These are phyloP conservation scores for Platypus cylindrus DNA, from an alignment of 2,888 invertebrate species.

Conservation along the genomic window DNA sequence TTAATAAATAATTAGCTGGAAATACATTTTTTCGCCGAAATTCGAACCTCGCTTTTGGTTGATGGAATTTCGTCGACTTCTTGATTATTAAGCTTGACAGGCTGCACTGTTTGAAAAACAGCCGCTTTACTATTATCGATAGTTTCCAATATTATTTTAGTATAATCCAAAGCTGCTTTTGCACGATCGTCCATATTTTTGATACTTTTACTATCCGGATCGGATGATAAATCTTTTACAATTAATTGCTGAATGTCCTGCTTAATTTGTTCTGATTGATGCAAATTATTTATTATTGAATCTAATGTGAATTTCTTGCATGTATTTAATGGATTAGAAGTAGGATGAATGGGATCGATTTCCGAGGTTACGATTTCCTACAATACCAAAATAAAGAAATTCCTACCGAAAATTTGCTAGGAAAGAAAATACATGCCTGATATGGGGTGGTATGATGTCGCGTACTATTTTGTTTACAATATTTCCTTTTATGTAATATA, in stretches of 20 bases:
- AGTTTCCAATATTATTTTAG: conserved; percentile 34
- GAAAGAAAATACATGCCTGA: too few species aligned
- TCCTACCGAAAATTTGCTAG: too few species aligned
- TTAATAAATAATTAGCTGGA: not conserved
- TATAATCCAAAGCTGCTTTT: conserved; percentile 9
- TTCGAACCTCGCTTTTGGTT: conserved; percentile 48
- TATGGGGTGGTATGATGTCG: too few species aligned
- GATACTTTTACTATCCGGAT: conserved; percentile 4
- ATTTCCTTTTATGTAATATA: conserved; percentile 77
- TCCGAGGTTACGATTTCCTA: conserved; percentile 1
- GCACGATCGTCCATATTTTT: conserved; percentile 11
- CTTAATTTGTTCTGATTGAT: conserved; percentile 18
- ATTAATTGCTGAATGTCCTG: too few species aligned
- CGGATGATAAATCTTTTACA: conserved; percentile 21
- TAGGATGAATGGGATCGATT: too few species aligned
- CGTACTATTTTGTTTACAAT: too few species aligned
- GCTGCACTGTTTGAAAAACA: conserved; percentile 48
- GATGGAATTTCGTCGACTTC: conserved; percentile 38
- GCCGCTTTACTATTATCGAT: conserved; percentile 48
- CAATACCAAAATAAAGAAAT: not conserved
- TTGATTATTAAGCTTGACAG: not conserved
- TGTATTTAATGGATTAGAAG: too few species aligned
- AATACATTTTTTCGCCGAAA: conserved; percentile 5
- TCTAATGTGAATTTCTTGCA: conserved; percentile 18
- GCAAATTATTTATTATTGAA: conserved; percentile 22